Percentiles rank a stretch among this genome's conserved stretches.
Evolutionary conservation across 2,797 vertebrate species (phyloP).

Genomic region (Octomys mimax): DNA sequence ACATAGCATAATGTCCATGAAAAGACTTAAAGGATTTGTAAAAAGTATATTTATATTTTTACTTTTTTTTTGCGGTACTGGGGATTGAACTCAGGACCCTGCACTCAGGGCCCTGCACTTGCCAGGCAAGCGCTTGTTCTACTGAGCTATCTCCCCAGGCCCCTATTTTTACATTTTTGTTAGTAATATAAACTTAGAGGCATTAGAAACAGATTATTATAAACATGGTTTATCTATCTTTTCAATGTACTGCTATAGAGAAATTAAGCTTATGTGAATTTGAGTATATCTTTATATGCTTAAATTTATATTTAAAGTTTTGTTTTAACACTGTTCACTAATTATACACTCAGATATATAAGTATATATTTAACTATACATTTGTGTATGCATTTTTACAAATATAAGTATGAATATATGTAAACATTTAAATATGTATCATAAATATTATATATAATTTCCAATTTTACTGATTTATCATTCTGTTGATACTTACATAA

Average conservation of each 20-base stretch:
- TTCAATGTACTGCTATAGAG: background rate
- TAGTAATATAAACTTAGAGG: background rate
- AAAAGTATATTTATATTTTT: background rate
- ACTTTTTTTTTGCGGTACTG: no score
- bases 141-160: no score
- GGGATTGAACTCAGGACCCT: no score
- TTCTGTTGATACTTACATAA: background rate
- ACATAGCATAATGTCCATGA: background rate
- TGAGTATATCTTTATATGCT: background rate
- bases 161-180: background rate
- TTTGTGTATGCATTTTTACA: no score
- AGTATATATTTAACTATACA: background rate
- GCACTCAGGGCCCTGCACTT: no score
- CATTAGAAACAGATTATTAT: background rate
- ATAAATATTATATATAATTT: background rate
- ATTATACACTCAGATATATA: background rate
- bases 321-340: background rate
- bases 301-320: background rate
- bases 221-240: background rate
- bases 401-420: no score
- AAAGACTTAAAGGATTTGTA: background rate
- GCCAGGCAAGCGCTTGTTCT: no score
- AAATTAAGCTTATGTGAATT: background rate
- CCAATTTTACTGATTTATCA: background rate
- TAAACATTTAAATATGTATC: no score